Percentiles rank a stretch among this genome's conserved stretches.
Conservation (phyloP, 2,888 invertebrate genomes). For the Incurvaria masculella region DNA sequence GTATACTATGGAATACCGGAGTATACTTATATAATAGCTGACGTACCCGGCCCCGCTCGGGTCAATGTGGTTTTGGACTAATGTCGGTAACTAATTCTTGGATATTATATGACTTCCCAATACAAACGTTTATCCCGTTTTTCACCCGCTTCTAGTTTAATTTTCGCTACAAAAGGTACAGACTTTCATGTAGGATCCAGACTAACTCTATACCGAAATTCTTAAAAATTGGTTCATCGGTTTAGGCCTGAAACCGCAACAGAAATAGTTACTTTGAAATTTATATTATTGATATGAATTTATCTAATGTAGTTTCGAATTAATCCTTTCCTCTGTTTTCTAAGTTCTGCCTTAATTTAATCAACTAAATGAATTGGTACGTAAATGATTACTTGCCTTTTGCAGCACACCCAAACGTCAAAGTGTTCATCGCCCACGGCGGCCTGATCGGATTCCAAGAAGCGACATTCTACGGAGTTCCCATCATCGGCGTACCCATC, state of each 20-base stretch:
- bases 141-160: too few species aligned
- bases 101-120: too few species aligned
- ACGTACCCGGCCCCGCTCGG: too few species aligned
- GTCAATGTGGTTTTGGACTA: too few species aligned
- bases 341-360: neutral
- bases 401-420: conserved; percentile 36
- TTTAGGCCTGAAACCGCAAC: neutral
- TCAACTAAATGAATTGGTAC: neutral
- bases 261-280: neutral
- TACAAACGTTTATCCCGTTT: too few species aligned
- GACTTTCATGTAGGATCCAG: neutral
- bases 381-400: neutral
- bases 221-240: too few species aligned
- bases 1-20: too few species aligned
- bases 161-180: too few species aligned
- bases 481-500: conserved; percentile 39
- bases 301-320: neutral
- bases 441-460: conserved; percentile 39
- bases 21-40: too few species aligned
- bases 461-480: conserved; percentile 34
- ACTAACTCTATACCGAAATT: too few species aligned
- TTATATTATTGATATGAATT: neutral
- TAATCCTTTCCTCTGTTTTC: neutral
- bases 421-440: conserved; percentile 42
- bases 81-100: too few species aligned